A percentile compares a stretch with the other conserved stretches of the same genome.
phyloP scores from a whole-genome alignment of 2,797 vertebrate genomes.

The Smutsia gigantea region DNA sequence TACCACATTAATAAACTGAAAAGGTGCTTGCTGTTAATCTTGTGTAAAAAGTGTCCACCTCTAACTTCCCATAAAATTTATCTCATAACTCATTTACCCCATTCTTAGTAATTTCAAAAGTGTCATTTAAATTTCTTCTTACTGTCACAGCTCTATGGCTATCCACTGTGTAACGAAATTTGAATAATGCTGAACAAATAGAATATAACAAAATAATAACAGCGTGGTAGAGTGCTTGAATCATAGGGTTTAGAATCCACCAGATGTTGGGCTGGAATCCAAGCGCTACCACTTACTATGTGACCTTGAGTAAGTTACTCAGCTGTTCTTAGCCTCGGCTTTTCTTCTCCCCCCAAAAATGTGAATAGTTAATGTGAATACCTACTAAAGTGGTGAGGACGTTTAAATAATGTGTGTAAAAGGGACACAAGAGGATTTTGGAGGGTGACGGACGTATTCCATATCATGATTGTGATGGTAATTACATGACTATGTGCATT shows the following conservation, averaged over 20 bases:
- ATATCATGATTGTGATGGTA: neutral
- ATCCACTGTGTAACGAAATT: neutral
- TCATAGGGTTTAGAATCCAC: neutral
- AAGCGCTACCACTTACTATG: neutral
- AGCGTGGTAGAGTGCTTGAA: neutral
- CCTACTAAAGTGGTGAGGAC: neutral
- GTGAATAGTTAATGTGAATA: neutral
- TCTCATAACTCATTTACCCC: neutral
- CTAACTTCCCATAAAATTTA: neutral
- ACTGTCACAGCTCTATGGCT: neutral
- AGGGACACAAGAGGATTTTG: neutral
- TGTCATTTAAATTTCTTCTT: neutral
- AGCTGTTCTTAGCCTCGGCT: neutral
- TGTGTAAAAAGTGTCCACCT: neutral
- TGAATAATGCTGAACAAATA: neutral
- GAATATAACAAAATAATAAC: neutral
- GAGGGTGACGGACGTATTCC: neutral
- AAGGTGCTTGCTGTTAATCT: neutral
- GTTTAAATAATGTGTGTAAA: neutral
- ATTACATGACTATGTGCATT: neutral
- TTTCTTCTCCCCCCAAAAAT: neutral
- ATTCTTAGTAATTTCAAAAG: neutral
- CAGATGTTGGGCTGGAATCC: neutral
- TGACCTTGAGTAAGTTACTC: neutral
- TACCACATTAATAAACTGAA: neutral